A percentile compares a stretch with the other conserved stretches of the same genome.
phyloP scores from a whole-genome alignment of 2,888 invertebrate genomes.

The Drosophila longiperda region DNA sequence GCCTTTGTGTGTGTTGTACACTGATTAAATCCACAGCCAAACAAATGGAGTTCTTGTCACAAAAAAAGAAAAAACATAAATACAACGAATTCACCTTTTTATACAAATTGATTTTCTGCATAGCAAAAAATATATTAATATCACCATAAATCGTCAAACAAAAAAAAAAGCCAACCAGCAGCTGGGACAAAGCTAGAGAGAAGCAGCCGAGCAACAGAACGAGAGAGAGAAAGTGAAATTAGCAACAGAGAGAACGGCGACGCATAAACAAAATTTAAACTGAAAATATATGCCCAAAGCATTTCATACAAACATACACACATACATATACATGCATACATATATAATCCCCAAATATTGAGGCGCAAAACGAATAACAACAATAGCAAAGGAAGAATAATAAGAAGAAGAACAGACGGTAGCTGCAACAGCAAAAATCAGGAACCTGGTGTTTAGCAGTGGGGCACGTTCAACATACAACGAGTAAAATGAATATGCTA shows the following conservation, averaged over 20 bases:
- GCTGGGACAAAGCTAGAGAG: conserved; percentile 46
- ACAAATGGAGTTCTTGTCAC: conserved; percentile 43
- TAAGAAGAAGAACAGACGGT: conserved; percentile 13
- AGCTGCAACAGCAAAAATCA: conserved; percentile 17
- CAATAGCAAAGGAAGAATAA: conserved; percentile 1
- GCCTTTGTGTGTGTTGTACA: conserved; percentile 23
- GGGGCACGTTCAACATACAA: conserved; percentile 28
- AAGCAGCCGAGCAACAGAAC: conserved; percentile 1
- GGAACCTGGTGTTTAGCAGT: conserved; percentile 18
- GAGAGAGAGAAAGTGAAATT: conserved; percentile 5
- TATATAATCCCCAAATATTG: conserved; percentile 15
- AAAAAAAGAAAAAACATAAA: conserved; percentile 20
- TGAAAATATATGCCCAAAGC: conserved; percentile 61
- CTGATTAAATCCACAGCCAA: conserved; percentile 26
- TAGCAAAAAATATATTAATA: conserved; percentile 5
- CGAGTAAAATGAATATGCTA: conserved; percentile 81
- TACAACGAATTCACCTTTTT: conserved; percentile 62
- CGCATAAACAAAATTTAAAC: conserved; percentile 65
- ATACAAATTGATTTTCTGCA: conserved; percentile 36
- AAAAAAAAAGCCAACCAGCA: conserved; percentile 44
- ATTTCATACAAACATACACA: conserved; percentile 25
- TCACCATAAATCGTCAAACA: conserved; percentile 1
- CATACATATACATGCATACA: not conserved
- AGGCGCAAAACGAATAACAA: conserved; percentile 17
- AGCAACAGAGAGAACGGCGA: conserved; percentile 18